These are phyloP conservation scores for Sceliomorpha sp. DNA, from an alignment of 2,888 invertebrate species.

Conservation along the genomic window DNA sequence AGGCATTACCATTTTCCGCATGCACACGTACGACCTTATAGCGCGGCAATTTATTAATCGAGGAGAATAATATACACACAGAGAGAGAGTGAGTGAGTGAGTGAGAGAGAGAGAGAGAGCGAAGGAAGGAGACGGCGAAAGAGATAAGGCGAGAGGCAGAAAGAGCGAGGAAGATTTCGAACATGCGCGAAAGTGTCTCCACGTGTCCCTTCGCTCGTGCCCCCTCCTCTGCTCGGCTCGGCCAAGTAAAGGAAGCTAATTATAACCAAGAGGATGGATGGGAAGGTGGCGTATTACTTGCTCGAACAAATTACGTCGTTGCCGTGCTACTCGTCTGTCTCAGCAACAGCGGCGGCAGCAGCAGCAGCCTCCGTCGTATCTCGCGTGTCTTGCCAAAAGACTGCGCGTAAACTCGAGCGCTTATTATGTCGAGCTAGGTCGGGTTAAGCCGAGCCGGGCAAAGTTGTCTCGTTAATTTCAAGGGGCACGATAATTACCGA, in stretches of 20 bases:
- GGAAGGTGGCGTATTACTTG: slow-evolving; percentile 59
- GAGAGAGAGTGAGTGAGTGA: slow-evolving; percentile 3
- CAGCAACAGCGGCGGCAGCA: slow-evolving; percentile 29
- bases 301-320: slow-evolving; percentile 65
- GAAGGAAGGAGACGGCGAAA: too few relatives aligned
- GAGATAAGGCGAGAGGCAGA: too few relatives aligned
- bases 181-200: slow-evolving; percentile 51
- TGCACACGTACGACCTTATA: slow-evolving; percentile 22
- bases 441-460: slow-evolving; percentile 58
- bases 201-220: slow-evolving; percentile 32
- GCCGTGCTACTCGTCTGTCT: slow-evolving; percentile 45
- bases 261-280: slow-evolving; percentile 54
- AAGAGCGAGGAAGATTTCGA: slow-evolving; percentile 42
- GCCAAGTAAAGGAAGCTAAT: slow-evolving; percentile 52
- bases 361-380: slow-evolving; percentile 34
- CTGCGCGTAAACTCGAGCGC: slow-evolving; percentile 56
- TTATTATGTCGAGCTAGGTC: slow-evolving; percentile 52
- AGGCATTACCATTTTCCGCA: slow-evolving; percentile 24
- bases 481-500: slow-evolving; percentile 60
- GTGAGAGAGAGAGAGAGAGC: not conserved
- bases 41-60: slow-evolving; percentile 45
- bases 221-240: slow-evolving; percentile 18
- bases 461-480: slow-evolving; percentile 60
- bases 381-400: slow-evolving; percentile 55
- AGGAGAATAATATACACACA: slow-evolving; percentile 19